Base-by-base conservation (phyloP, 2,113 vertebrate genomes). In the western clawed frog (Xenopus tropicalis) region DNA sequence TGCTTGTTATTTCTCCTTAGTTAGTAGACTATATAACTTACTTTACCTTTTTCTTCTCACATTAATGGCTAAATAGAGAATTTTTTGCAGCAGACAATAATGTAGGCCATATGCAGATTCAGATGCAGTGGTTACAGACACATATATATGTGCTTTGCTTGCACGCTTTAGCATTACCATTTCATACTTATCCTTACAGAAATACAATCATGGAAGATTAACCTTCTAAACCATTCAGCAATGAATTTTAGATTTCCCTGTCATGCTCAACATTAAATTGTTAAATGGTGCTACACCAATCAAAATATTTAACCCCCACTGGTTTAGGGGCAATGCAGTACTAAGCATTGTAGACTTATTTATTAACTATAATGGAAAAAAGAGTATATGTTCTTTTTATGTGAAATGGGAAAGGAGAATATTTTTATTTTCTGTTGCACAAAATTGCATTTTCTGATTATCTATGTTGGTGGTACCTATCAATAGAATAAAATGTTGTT, bases 401-500 rank as follows among this genome's bases (percentile, higher is more conserved):
- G 64, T 66, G 64, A 66, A 37, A 46, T 23, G 64, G 20, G 20
- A 59, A 2, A 11, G 61, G 54, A 73, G 71, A 63, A 56, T n/a
- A 24, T 14, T 25, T 17, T 21, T 29, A n/a, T 61, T 20, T 23
- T 14, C 79, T 86, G 25, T 86, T 83, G 86, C 87, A 86, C 88
- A 86, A 80, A 85, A 77, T 79, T 79, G 52, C 13, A 78, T 80
- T 78, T 70, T 77, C 72, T 71, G 81, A 80, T 80, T 56, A 79
- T 78, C 82, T 82, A 73, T 80, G 77, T 84, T 82, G 84, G 77
- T 86, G 83, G 81, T 85, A 77, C 74, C 74, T 82, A 0, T 83
- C 66, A 81, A 84, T 87, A 82, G 69, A 82, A 24, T 79, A 84
- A 79, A 82, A 81, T 79, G 80, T 82, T 81, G 70, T 84, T 88